Base-by-base conservation (phyloP, 2,797 vertebrate genomes). In the Steatocranus sp. region DNA sequence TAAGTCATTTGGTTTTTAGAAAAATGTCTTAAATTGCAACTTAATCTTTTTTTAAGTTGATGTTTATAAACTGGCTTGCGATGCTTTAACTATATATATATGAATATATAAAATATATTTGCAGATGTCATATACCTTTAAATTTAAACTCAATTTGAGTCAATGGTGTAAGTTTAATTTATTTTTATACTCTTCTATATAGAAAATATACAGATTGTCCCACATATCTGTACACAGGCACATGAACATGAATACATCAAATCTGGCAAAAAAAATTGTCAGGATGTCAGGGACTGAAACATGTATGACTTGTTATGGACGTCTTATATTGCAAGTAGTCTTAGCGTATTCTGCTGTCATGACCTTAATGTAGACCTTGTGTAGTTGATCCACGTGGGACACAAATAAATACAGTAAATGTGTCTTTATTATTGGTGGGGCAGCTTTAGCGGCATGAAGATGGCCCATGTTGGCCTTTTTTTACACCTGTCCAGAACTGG, bases 101-200 rank as follows among this genome's bases (percentile, higher is more conserved):
- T 58, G 54, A 43, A 41, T 48, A 88, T 87, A 91, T 88, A 30
- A 81, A 82, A 82, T 83, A 92, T 83, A 93, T 95, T 91, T 92
- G 88, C 90, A 93, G 88, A 94, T 91, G 88, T 94, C 85, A 91
- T 94, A 91, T 94, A 95, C 90, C 91, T 95, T 95, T 92, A 93
- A 92, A 92, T 89, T 91, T 61, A 90, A 93, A 88, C 92, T 95
- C 91, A 92, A 68, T 94, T 93, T 94, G 92, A 95, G 91, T 94
- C 74, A 25, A 87, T 87, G 90, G 88, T 91, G 88, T 95, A 91
- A 92, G 92, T 94, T 95, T 93, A 94, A 93, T 95, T 95, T 96
- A 95, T 96, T 96, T 96, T 96, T 96, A 92, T 96, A 96, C 94
- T 95, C 92, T 95, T 95, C 87, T 94, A 94, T 93, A 93, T 90